Conservation (phyloP, 2,888 invertebrate species). For the Ichneumon xanthorius region DNA sequence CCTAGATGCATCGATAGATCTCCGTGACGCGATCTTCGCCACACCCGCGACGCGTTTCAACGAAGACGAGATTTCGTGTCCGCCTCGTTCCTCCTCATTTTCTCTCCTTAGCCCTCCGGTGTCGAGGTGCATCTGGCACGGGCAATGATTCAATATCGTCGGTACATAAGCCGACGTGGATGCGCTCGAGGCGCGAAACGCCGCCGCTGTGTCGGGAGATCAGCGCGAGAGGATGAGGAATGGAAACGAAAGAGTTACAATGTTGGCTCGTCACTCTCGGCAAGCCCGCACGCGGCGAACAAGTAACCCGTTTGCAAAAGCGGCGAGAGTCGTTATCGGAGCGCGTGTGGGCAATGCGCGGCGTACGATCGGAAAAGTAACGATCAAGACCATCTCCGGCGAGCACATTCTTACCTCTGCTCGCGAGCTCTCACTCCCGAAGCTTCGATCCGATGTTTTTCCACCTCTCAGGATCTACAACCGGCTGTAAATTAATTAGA, state of each 20-base stretch:
- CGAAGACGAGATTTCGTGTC: constrained; percentile 15
- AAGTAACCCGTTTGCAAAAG: constrained; percentile 46
- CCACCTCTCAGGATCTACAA: constrained; percentile 43
- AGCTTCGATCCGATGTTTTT: constrained; percentile 43
- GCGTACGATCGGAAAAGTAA: constrained; percentile 6
- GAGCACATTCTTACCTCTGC: neutral
- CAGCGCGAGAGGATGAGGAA: constrained; percentile 34
- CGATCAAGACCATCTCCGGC: neutral
- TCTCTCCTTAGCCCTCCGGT: neutral
- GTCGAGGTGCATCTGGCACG: constrained; percentile 11
- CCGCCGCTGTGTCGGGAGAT: neutral
- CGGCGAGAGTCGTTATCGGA: neutral
- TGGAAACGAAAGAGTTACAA: constrained; percentile 43
- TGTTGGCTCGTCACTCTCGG: constrained; percentile 49
- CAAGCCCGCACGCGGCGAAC: constrained; percentile 4
- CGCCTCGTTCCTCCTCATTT: constrained; percentile 9
- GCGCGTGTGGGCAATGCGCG: neutral
- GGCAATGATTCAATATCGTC: constrained; percentile 36
- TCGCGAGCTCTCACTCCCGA: constrained; percentile 8
- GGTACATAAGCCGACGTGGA: constrained; percentile 19
- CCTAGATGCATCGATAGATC: constrained; percentile 17
- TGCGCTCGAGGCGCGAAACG: constrained; percentile 12
- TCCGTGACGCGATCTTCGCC: constrained; percentile 28
- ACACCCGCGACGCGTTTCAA: neutral
- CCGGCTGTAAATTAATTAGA: constrained; percentile 67